A percentile compares a stretch with the other conserved stretches of the same genome.
phyloP scores from a whole-genome alignment of 2,797 vertebrate genomes.

The Tympanoctomys barrerae region DNA sequence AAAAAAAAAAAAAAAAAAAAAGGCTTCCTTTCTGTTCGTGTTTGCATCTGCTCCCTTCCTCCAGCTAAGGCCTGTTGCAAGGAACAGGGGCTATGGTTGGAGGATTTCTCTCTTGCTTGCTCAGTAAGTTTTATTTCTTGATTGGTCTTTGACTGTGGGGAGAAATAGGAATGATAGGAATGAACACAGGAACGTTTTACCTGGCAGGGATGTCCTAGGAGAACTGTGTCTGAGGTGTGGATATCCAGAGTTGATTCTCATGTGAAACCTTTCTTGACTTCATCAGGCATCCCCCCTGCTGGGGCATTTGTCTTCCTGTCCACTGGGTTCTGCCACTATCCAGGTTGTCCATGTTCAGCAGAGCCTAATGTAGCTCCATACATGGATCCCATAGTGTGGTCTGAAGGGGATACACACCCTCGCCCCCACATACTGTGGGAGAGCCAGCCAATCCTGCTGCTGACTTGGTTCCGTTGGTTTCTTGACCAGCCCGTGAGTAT shows the following conservation, averaged over 20 bases:
- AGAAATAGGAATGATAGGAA: neutral
- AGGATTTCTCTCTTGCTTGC: neutral
- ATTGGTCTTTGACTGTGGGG: neutral
- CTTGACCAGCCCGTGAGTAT: neutral
- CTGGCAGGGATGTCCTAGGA: neutral
- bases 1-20: no score
- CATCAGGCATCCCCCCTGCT: neutral
- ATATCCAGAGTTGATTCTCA: neutral
- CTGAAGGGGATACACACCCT: neutral
- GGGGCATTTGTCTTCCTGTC: neutral
- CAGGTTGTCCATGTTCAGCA: neutral
- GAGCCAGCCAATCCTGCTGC: neutral
- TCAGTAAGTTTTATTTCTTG: neutral
- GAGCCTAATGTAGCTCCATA: neutral
- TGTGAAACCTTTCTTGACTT: neutral
- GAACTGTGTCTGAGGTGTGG: neutral
- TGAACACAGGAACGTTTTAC: neutral
- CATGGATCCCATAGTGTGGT: neutral
- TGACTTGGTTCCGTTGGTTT: neutral
- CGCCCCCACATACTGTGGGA: neutral
- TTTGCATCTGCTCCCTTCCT: neutral
- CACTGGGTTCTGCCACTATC: neutral
- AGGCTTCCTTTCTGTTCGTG: neutral
- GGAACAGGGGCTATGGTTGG: neutral
- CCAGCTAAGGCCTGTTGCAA: neutral